phyloP scores from a whole-genome alignment of 1,140 invertebrate genomes.

The Bombus pyrosoma region DNA sequence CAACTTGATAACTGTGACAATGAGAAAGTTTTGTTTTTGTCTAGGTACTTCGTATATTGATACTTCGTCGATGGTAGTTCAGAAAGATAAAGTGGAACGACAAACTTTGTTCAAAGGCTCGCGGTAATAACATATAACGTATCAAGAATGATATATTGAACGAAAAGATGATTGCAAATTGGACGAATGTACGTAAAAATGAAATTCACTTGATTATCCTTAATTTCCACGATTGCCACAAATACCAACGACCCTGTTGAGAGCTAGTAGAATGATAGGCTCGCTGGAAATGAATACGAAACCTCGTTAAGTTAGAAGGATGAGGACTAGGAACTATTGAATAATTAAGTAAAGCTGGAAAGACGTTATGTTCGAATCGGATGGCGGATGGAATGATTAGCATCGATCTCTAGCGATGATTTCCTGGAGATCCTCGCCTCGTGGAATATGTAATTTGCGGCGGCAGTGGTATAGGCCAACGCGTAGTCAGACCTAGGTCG shows the following conservation, averaged over 20 bases:
- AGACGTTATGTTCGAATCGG: constrained; percentile 22
- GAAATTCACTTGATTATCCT: background rate
- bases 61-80: background rate
- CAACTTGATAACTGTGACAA: background rate
- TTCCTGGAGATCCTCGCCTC: constrained; percentile 45
- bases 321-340: background rate
- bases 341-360: constrained; percentile 40
- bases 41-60: background rate
- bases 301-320: constrained; percentile 5
- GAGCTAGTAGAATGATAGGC: background rate
- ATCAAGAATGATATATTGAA: background rate
- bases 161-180: background rate
- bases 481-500: constrained; percentile 65
- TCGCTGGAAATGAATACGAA: constrained; percentile 1
- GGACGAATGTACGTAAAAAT: accelerated
- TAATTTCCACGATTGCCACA: background rate
- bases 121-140: background rate
- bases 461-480: constrained; percentile 68
- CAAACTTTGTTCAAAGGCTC: background rate
- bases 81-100: background rate
- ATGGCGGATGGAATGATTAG: constrained; percentile 48
- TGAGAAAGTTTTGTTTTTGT: background rate
- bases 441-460: constrained; percentile 57
- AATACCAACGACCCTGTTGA: background rate
- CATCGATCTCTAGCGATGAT: constrained; percentile 56